A percentile compares a stretch with the other conserved stretches of the same genome.
These are phyloP conservation scores for Theonella swinhoei DNA, from an alignment of 37 sponge, comb jelly and placozoan species.

Conservation along the genomic window DNA sequence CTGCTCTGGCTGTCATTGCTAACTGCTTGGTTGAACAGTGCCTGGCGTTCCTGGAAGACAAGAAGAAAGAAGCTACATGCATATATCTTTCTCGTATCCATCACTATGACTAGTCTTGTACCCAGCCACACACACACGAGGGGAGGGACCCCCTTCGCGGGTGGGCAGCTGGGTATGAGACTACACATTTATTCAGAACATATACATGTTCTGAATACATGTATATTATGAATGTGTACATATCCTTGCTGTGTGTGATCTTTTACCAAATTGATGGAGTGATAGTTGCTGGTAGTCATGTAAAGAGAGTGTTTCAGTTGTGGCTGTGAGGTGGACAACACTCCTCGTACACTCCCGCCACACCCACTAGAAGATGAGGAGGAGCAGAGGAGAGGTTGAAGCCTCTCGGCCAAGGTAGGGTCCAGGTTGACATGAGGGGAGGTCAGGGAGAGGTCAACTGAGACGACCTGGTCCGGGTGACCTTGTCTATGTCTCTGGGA, in stretches of 20 bases:
- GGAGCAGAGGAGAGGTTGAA: conserved; percentile 41
- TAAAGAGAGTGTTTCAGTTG: conserved; percentile 51
- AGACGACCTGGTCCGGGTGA: not conserved
- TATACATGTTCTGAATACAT: too few relatives aligned
- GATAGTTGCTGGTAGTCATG: conserved; percentile 53
- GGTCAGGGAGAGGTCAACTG: conserved; percentile 14
- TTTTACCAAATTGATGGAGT: conserved; percentile 30
- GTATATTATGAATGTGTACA: too few relatives aligned
- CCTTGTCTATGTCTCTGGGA: not conserved
- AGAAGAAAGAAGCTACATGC: not conserved
- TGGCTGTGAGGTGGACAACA: not conserved
- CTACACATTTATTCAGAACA: too few relatives aligned
- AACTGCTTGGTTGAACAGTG: conserved; percentile 53
- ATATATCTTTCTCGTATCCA: not conserved
- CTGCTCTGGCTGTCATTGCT: conserved; percentile 9
- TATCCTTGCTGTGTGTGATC: too few relatives aligned
- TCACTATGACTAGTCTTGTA: not conserved
- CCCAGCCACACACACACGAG: conserved; percentile 8
- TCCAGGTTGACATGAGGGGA: conserved; percentile 33
- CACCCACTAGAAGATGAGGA: not conserved
- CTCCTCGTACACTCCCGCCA: not conserved
- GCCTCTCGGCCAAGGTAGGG: conserved; percentile 49
- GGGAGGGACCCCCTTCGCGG: not conserved
- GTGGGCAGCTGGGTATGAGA: too few relatives aligned
- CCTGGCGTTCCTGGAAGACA: conserved; percentile 40